Evolutionary conservation across 1,140 invertebrate genomes (phyloP), one percentile per base, ranked within the genome.

Genomic region (Sycophaga agraensis): DNA sequence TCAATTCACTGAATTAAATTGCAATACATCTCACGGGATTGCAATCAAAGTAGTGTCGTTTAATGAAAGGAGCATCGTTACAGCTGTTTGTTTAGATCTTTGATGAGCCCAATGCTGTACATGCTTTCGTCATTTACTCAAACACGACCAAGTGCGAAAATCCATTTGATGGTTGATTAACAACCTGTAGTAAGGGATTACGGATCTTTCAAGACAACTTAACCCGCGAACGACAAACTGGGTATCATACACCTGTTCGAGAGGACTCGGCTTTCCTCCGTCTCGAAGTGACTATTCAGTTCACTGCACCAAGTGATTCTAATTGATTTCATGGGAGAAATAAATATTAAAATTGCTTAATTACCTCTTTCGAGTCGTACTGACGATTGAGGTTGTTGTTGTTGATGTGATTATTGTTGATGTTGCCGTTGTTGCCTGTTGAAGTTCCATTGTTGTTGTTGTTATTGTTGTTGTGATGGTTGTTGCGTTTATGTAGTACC

Each of bases 401-500:
- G 45, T 78, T 62, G 60, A 71, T 68, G 39, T 72, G 65, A 63
- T 71, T 71, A 50, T 67, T 69, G 48, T 72, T 77, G 51, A 71
- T 73, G 46, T 77, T 70, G 60, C 77, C 77, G 61, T 71, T 67
- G 39, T 72, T 66, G 63, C 71, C 70, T 46, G 66, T 68, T 42
- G 71, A 76, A 50, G 71, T 74, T 46, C 78, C 70, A 60, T 76
- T 78, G 57, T 70, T 73, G 46, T 78, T 63, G 62, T 71, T 70
- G 43, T 73, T 69, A 62, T 73, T 73, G 50, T 69, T 70, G 34
- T 73, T 76, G 53, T 73, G 73, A 35, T 79, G 72, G 59, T 74
- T 79, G 56, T 50, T 71, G 60, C 79, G 73, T 63, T 79, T 79
- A 65, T 79, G 77, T 58, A 80, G 67, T 46, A 80, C 75, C 76